Percentiles rank a stretch among this genome's conserved stretches.
Evolutionary conservation across 2,113 vertebrate species (phyloP).

Genomic region (Callocephalon fimbriatum): DNA sequence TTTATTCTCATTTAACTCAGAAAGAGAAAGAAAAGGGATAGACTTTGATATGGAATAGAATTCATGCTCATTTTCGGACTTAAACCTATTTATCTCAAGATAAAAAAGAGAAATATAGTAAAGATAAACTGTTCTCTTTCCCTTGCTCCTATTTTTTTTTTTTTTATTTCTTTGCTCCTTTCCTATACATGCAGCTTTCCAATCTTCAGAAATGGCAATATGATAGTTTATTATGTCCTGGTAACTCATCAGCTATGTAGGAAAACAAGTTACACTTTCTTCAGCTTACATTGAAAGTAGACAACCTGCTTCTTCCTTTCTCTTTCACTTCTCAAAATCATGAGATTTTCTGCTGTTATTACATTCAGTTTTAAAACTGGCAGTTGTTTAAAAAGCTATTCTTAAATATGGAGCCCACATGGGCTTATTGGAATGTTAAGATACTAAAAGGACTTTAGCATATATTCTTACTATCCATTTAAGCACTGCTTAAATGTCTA

Average conservation of each 20-base stretch:
- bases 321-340: not conserved
- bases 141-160: rapidly evolving
- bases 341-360: not conserved
- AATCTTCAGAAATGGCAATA: not conserved
- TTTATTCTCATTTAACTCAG: not conserved
- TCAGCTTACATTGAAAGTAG: not conserved
- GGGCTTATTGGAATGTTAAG: not conserved
- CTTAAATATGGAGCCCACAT: not conserved
- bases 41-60: not conserved
- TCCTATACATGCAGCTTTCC: not conserved
- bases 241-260: not conserved
- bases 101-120: not conserved
- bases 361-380: not conserved
- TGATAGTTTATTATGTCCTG: not conserved
- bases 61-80: not conserved
- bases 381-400: not conserved
- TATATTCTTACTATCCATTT: not conserved
- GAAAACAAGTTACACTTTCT: not conserved
- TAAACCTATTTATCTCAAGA: not conserved
- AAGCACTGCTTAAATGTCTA: not conserved
- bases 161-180: not conserved
- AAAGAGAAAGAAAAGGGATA: not conserved
- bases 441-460: not conserved
- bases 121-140: not conserved
- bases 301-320: not conserved